Base-by-base conservation (phyloP, 1,140 invertebrate genomes). In the Grapholita molesta region DNA sequence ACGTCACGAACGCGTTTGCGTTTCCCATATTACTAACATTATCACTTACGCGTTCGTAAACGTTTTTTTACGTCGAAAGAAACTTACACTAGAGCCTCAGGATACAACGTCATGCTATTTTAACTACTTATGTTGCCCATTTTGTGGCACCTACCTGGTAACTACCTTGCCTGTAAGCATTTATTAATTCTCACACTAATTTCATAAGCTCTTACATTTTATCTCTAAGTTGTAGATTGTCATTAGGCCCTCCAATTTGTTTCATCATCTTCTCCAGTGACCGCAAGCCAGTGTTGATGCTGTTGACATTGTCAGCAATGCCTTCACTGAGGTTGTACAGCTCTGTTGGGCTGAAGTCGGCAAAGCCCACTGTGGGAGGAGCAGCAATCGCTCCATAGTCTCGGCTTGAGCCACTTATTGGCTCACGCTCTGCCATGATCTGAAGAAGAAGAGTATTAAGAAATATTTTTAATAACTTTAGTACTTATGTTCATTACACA, bases 281-380 rank as follows among this genome's bases (percentile, higher is more conserved):
- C 75, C 94, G 93, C 82, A 94, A 94, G 74, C 94, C 95, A 52
- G 93, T 93, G 79, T 96, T 96, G 53, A 97, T 95, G 0, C 94
- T 94, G 78, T 95, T 96, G 70, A 97, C 95, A 86, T 97, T 97
- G 64, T 95, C 95, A 0, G 95, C 96, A 69, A 97, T 96, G 80
- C 94, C 94, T 86, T 96, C 95, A 79, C 94, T 95, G 33, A 96
- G 86, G 72, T 94, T 95, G 82, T 96, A 95, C 64, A 96, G 93
- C 88, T 96, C 95, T 28, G 95, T 95, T 11, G 95, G 95, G 78
- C 94, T 95, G 80, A 95, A 95, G 53, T 94, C 94, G 11, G 92
- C 92, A 64, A 94, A 94, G 52, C 94, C 94, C 3, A 95, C 94
- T 66, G 94, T 93, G 73, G 94, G 94, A 73, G 94, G 92, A 0